phyloP scores from a whole-genome alignment of 1,140 invertebrate species.

The Cotesia chilonis region DNA sequence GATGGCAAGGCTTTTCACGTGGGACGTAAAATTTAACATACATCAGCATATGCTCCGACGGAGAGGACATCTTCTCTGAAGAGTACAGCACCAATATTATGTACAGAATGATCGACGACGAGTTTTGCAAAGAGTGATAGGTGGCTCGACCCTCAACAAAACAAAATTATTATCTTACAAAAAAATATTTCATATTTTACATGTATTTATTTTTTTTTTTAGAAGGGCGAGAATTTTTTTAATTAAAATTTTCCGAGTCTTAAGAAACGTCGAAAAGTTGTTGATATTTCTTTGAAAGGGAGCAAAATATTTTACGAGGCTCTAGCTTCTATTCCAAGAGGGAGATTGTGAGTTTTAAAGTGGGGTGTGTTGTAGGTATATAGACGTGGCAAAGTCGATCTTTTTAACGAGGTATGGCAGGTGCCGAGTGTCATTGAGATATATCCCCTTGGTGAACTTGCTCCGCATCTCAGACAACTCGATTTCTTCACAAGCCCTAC shows the following conservation, averaged over 20 bases:
- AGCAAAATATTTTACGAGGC: too few species aligned
- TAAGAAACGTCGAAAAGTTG: too few species aligned
- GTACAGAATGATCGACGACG: too few species aligned
- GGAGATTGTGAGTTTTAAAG: slow-evolving; percentile 12
- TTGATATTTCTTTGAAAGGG: too few species aligned
- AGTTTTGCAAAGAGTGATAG: neutral
- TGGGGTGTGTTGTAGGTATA: neutral
- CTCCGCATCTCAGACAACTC: slow-evolving; percentile 11
- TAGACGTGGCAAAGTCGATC: slow-evolving; percentile 13
- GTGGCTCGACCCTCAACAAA: slow-evolving; percentile 2
- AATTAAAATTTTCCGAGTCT: too few species aligned
- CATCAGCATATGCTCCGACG: neutral
- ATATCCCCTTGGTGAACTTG: slow-evolving; percentile 19
- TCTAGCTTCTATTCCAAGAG: neutral
- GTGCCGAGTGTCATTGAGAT: slow-evolving; percentile 27
- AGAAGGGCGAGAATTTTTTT: too few species aligned
- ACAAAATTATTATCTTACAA: neutral
- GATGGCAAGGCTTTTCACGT: slow-evolving; percentile 1
- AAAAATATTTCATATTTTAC: too few species aligned
- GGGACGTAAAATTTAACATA: slow-evolving; percentile 8
- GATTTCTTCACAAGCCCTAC: slow-evolving; percentile 15
- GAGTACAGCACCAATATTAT: too few species aligned
- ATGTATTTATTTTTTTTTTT: too few species aligned
- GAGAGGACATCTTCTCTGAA: neutral
- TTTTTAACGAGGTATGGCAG: slow-evolving; percentile 34